Base-by-base conservation (phyloP, 2,888 invertebrate genomes). In the Cantharis nigra region DNA sequence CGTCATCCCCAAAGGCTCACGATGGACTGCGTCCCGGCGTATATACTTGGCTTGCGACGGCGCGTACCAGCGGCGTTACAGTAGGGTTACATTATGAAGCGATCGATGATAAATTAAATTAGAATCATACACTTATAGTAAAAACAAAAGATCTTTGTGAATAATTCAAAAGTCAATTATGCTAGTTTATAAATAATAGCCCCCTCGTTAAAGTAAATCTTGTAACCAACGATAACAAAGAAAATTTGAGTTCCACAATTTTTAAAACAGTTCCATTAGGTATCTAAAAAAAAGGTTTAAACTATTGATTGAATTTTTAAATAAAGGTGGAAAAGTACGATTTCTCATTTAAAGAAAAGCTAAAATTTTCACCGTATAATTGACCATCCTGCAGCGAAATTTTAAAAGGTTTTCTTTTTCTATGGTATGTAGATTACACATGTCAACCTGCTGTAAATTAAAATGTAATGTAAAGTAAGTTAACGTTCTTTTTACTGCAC, bases 1-100 rank as follows among this genome's bases (percentile, higher is more conserved):
- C 89, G 87, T 82, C 90, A 86, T 85, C 86, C 84, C 87, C 87
- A 85, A 81, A 84, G 81, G 88, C 90, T 84, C 90, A 90, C 87
- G 84, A 84, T 83, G 83, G 83, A 83, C 89, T 91, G 84, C 89
- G 79, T 78, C 80, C 80, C 80, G 80, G 80, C 75, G 78, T 78
- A 76, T 72, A 74, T 65, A 71, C 73, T 72, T 74, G 74, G 76
- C 78, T 78, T 81, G 81, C 81, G 79, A 78, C 80, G 80, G 79
- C 81, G 81, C 80, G 76, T 72, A 70, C 71, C 81, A 81, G 81
- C 75, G 79, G 80, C 81, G 81, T 78, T 79, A 77, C 79, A 74
- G 70, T 70, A 77, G 77, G 80, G 80, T 82, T 78, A 75, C 76
- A 78, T 76, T 74, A 73, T 74, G 74, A 71, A 73, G 71, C 80